phyloP scores from a whole-genome alignment of 2,113 vertebrate species.

The Odontesthes bonariensis region DNA sequence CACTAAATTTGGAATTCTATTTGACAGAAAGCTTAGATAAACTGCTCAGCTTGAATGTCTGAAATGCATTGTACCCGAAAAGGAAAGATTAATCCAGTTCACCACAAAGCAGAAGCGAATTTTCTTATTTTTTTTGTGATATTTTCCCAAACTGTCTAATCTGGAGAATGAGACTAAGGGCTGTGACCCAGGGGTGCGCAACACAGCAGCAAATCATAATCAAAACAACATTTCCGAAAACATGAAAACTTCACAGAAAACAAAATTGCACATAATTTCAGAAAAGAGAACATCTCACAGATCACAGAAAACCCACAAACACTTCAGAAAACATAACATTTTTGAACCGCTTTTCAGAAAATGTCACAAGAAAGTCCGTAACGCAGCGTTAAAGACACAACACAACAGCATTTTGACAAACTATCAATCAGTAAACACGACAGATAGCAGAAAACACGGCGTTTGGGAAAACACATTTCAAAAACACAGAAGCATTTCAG shows the following conservation, averaged over 20 bases:
- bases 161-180: conserved; percentile 6
- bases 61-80: conserved; percentile 72
- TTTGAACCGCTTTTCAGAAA: no score
- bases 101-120: conserved; percentile 62
- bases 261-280: no score
- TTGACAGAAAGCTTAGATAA: conserved; percentile 73
- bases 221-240: neutral
- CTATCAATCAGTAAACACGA: neutral
- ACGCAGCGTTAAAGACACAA: no score
- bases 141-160: conserved; percentile 18
- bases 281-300: no score
- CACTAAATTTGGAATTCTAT: conserved; percentile 69
- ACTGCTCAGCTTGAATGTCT: conserved; percentile 56
- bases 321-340: no score
- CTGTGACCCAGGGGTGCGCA: neutral
- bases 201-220: neutral
- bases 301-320: no score
- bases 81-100: conserved; percentile 74
- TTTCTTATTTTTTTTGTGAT: conserved; percentile 25
- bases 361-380: no score
- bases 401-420: no score
- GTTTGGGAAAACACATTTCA: no score
- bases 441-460: neutral
- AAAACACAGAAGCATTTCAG: no score
- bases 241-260: neutral